Evolutionary conservation across 1,140 invertebrate genomes (phyloP).

Genomic region (Eumeta japonica): DNA sequence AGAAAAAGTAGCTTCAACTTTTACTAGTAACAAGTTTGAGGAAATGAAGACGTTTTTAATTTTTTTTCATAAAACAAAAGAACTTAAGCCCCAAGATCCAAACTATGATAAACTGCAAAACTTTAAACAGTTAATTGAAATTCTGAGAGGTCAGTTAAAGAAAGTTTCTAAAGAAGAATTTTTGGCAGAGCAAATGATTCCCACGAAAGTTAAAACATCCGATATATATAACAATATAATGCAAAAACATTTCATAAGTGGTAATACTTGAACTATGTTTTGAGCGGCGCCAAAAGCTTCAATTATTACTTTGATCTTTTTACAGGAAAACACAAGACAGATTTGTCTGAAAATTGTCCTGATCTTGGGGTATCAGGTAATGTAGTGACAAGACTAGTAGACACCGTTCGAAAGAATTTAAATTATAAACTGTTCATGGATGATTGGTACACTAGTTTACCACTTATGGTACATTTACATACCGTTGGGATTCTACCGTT

Average conservation of each 20-base stretch:
- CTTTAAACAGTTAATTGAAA: constrained; percentile 2
- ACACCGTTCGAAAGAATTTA: too few relatives aligned
- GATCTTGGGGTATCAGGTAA: constrained; percentile 3
- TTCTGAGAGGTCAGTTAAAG: constrained; percentile 2
- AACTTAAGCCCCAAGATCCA: background rate
- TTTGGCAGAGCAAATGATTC: constrained; percentile 15
- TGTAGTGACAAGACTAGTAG: constrained; percentile 1
- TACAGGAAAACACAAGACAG: constrained; percentile 10
- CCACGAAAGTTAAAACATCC: constrained; percentile 27
- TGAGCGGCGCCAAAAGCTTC: constrained; percentile 11
- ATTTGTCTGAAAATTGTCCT: constrained; percentile 1
- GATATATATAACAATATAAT: constrained; percentile 34
- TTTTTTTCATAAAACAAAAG: constrained; percentile 6
- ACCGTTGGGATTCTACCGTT: too few relatives aligned
- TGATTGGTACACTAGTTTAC: too few relatives aligned
- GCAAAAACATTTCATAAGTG: constrained; percentile 35
- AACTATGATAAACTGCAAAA: constrained; percentile 7
- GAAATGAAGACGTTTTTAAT: constrained; percentile 9
- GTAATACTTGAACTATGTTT: constrained; percentile 34
- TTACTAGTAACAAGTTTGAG: constrained; percentile 10
- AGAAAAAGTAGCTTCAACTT: constrained; percentile 8
- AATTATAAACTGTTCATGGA: too few relatives aligned
- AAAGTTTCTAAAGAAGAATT: constrained; percentile 14
- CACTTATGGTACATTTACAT: too few relatives aligned
- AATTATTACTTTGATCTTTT: constrained; percentile 33